phyloP scores from a whole-genome alignment of 2,113 vertebrate species.

The Nasalis larvatus region DNA sequence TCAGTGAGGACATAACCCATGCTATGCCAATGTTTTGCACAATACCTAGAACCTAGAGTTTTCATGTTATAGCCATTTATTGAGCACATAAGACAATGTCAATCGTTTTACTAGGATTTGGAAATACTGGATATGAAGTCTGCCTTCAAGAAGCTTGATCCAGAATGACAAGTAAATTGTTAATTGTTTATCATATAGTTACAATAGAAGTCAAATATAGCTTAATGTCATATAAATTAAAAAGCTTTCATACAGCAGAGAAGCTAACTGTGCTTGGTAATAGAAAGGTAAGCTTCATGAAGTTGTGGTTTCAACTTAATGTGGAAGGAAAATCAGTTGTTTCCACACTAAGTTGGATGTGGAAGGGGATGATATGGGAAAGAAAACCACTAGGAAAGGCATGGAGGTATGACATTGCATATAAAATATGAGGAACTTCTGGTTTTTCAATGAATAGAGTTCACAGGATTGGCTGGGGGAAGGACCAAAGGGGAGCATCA shows the following conservation, averaged over 20 bases:
- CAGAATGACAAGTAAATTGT: background rate
- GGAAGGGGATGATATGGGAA: background rate
- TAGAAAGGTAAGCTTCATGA: background rate
- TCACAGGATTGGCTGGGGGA: background rate
- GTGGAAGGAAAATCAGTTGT: background rate
- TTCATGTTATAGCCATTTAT: background rate
- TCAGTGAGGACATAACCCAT: background rate
- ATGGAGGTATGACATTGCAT: background rate
- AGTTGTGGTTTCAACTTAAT: background rate
- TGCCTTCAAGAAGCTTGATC: background rate
- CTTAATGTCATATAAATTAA: background rate
- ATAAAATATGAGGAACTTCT: background rate
- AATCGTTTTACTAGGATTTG: background rate
- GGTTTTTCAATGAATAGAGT: background rate
- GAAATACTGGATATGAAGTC: background rate
- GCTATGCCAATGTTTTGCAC: background rate
- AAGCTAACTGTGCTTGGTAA: background rate
- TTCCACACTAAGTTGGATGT: background rate
- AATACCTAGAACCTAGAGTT: background rate
- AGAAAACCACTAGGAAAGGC: background rate
- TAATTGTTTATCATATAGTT: background rate
- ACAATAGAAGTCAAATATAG: background rate
- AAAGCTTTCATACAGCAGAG: background rate
- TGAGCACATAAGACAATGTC: background rate
- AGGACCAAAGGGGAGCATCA: background rate